A percentile compares a stretch with the other conserved stretches of the same genome.
Evolutionary conservation across 2,888 invertebrate genomes (phyloP).

Genomic region (Drosophila affinis): DNA sequence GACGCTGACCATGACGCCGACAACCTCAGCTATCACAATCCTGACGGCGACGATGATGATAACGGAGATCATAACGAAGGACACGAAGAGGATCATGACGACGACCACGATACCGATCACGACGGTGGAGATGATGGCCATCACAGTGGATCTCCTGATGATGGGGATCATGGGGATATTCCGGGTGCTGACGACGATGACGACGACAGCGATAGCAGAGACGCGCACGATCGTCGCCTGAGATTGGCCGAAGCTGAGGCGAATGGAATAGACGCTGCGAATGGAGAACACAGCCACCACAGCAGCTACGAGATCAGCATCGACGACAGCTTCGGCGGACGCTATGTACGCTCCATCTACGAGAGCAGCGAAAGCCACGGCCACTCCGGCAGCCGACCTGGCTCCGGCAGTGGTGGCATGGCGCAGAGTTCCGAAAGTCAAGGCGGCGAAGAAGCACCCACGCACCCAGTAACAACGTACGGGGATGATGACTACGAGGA

Average conservation of each 20-base stretch:
- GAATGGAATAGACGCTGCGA: not conserved
- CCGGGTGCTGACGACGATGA: constrained; percentile 4
- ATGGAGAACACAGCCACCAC: constrained; percentile 56
- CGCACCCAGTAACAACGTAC: not conserved
- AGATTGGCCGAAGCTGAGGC: not conserved
- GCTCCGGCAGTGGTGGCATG: constrained; percentile 23
- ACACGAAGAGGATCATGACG: not conserved
- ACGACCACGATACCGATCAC: not conserved
- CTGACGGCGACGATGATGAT: not conserved
- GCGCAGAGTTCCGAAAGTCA: not conserved
- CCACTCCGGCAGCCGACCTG: constrained; percentile 49
- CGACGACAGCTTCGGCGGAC: constrained; percentile 70
- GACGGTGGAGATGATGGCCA: not conserved
- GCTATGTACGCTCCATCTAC: constrained; percentile 69
- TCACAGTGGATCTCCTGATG: too few species aligned
- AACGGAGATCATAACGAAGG: not conserved
- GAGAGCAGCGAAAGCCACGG: constrained; percentile 68
- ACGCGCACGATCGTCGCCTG: not conserved
- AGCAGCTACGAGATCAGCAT: constrained; percentile 75
- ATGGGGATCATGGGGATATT: not conserved
- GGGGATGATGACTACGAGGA: constrained; percentile 59
- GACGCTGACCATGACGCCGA: not conserved
- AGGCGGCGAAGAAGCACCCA: not conserved
- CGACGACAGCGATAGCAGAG: constrained; percentile 10
- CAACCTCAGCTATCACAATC: not conserved